Base-by-base conservation (phyloP, 2,113 vertebrate genomes). In the Boulengeromyrus knoepffleri region DNA sequence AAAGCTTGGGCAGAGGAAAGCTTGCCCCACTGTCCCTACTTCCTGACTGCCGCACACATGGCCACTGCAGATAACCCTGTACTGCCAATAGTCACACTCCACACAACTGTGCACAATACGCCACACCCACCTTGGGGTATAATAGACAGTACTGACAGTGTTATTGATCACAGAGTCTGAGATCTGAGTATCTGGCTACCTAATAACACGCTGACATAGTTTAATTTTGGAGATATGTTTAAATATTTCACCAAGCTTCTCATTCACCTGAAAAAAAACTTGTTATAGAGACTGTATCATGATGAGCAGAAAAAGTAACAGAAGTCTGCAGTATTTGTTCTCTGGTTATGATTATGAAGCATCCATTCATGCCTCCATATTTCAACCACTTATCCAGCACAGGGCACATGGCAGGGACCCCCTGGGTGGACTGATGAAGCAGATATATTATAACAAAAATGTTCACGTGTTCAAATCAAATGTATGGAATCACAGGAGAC, bases 211-310 rank as follows among this genome's bases (percentile, higher is more conserved):
- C 50, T 27, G 24, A 39, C 46, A 53, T 50, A 53, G 47, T 77
- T 89, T 66, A 47, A 56, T 56, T 53, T 24, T n/a, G 62, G 31
- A 89, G 19, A n/a, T 27, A 1, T 31, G 74, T 89, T 53, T 89
- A 56, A 89, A 89, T 89, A 53, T 83, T 89, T 56, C 13, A 84
- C 31, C 47, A 83, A 39, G 47, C 49, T 77, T 49, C 88, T 56
- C 27, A 2, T 56, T 89, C 50, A 52, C 74, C 24, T 19, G 12
- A 42, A 24, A 62, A 62, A 36, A 70, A 45, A 88, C n/a, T 66
- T 45, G 45, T 66, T 88, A 88, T 46, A 53, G 13, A 31, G 42
- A 36, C 50, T 50, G 62, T 50, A 31, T 36, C n/a, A 77, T 15
- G 46, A 77, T 74, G 66, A 89, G 31, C 42, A n/a, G 45, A 89